A percentile compares a stretch with the other conserved stretches of the same genome.
Conservation (phyloP, 2,888 invertebrate genomes). For the Drosophila eohydei region DNA sequence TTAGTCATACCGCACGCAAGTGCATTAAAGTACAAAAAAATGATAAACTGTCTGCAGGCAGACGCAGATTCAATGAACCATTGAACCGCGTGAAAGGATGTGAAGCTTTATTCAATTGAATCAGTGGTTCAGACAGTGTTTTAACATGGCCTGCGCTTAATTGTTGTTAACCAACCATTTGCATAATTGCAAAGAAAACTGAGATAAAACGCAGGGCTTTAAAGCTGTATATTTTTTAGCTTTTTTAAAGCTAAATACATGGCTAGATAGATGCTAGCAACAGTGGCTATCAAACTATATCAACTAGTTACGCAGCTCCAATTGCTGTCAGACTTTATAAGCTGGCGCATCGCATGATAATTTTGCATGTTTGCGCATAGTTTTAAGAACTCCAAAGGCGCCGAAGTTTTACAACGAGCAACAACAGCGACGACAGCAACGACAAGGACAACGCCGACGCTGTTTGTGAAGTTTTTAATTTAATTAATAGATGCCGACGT, state of each 20-base stretch:
- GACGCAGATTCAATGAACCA: constrained; percentile 13
- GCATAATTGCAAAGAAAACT: constrained; percentile 54
- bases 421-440: constrained; percentile 27
- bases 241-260: neutral
- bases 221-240: neutral
- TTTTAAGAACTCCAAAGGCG: constrained; percentile 47
- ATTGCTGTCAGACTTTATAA: constrained; percentile 48
- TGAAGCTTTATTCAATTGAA: constrained; percentile 60
- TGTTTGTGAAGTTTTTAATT: constrained; percentile 75
- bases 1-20: neutral
- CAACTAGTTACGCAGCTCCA: constrained; percentile 22
- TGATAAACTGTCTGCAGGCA: constrained; percentile 18
- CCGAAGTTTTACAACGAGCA: constrained; percentile 25
- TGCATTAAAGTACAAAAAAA: neutral
- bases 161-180: constrained; percentile 65
- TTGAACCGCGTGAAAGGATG: constrained; percentile 2
- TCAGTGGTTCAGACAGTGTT: constrained; percentile 56
- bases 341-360: constrained; percentile 49
- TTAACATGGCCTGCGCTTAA: constrained; percentile 50
- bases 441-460: constrained; percentile 19
- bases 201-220: neutral
- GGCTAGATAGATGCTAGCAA: neutral
- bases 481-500: constrained; percentile 75
- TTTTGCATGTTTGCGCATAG: constrained; percentile 68
- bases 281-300: neutral